These are phyloP conservation scores for Prochilodus magdalenae DNA, from an alignment of 2,113 vertebrate genomes.

Conservation along the genomic window DNA sequence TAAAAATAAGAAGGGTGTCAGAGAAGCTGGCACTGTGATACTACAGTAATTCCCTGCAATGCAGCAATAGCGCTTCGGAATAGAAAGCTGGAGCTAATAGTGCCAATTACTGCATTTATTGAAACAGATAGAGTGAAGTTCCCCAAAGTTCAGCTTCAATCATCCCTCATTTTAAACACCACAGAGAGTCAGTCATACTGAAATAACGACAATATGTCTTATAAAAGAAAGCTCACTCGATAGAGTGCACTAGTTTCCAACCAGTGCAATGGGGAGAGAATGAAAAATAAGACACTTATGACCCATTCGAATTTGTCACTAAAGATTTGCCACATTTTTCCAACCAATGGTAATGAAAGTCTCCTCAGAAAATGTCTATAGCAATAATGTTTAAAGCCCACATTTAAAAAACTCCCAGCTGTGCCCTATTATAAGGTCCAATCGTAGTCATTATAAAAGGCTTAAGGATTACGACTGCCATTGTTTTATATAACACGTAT, in stretches of 20 bases:
- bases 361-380: conserved; percentile 58
- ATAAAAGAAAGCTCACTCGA: conserved; percentile 46
- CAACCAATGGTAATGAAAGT: conserved; percentile 65
- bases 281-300: conserved; percentile 61
- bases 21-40: conserved; percentile 20
- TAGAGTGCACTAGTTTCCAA: conserved; percentile 55
- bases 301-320: conserved; percentile 69
- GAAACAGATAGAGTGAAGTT: conserved; percentile 43
- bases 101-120: conserved; percentile 45
- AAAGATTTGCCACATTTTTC: conserved; percentile 67
- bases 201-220: conserved; percentile 50
- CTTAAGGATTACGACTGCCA: conserved; percentile 62
- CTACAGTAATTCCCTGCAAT: conserved; percentile 30
- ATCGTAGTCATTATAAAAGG: conserved; percentile 59
- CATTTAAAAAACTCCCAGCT: conserved; percentile 69
- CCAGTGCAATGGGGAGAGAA: conserved; percentile 39
- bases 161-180: conserved; percentile 55
- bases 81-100: conserved; percentile 30
- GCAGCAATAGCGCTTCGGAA: conserved; percentile 23
- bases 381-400: conserved; percentile 66
- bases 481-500: conserved; percentile 72
- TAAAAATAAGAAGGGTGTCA: conserved; percentile 18
- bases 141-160: conserved; percentile 31
- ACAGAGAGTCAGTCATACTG: conserved; percentile 49
- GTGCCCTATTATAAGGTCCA: conserved; percentile 63